A percentile compares a stretch with the other conserved stretches of the same genome.
Conservation (phyloP, 64 coral and sea anemone species). For the Exaiptasia diaphana region DNA sequence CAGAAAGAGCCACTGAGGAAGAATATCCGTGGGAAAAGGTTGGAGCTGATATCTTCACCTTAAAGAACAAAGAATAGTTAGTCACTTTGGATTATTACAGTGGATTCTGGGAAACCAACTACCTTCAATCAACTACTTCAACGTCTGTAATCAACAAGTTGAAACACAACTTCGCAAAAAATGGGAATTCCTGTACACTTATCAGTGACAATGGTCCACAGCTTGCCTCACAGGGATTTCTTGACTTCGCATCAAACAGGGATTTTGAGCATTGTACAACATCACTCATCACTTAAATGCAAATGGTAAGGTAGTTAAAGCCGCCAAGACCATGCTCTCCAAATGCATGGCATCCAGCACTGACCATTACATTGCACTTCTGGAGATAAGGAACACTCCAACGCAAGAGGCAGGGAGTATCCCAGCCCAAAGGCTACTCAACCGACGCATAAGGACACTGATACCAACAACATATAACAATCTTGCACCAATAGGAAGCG, state of each 20-base stretch:
- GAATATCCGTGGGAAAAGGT: conserved; percentile 37
- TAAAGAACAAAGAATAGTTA: conserved; percentile 24
- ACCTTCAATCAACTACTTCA: conserved; percentile 1
- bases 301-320: conserved; percentile 48
- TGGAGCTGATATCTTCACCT: conserved; percentile 11
- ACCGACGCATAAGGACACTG: not conserved
- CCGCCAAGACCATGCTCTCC: conserved; percentile 15
- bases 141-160: conserved; percentile 10
- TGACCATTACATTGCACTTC: conserved; percentile 25
- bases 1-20: conserved; percentile 26
- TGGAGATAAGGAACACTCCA: conserved; percentile 40
- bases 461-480: conserved; percentile 18
- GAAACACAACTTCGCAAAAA: conserved; percentile 25
- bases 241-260: not conserved
- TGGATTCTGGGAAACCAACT: conserved; percentile 45
- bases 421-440: conserved; percentile 31
- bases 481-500: not conserved
- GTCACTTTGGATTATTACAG: conserved; percentile 34
- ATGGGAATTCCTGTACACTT: conserved; percentile 7
- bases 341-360: conserved; percentile 11
- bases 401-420: conserved; percentile 8
- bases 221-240: not conserved
- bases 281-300: conserved; percentile 2
- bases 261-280: conserved; percentile 17
- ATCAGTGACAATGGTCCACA: conserved; percentile 28